These are phyloP conservation scores for Axis porcinus DNA, from an alignment of 2,113 vertebrate genomes.

Conservation along the genomic window DNA sequence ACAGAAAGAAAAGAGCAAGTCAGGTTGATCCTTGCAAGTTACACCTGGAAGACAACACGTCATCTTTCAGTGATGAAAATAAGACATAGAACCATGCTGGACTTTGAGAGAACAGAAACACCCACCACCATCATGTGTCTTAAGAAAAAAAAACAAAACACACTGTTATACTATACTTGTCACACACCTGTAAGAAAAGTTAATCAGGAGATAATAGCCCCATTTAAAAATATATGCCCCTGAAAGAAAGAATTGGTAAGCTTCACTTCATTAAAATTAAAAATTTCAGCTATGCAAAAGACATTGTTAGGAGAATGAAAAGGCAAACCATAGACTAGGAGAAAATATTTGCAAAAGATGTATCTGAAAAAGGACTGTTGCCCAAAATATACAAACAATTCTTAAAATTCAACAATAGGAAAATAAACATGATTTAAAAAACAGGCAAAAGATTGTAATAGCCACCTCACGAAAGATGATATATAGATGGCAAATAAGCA, in stretches of 20 bases:
- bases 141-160: background rate
- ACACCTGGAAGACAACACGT: background rate
- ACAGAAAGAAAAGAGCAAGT: background rate
- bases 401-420: background rate
- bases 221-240: background rate
- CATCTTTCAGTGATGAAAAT: background rate
- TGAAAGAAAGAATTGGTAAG: background rate
- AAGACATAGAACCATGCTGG: background rate
- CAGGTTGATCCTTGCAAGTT: background rate
- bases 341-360: background rate
- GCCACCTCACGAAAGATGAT: background rate
- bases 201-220: background rate
- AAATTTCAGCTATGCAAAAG: background rate
- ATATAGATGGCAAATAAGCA: background rate
- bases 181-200: background rate
- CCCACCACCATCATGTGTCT: background rate
- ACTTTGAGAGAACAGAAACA: background rate
- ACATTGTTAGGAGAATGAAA: background rate
- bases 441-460: background rate
- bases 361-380: background rate
- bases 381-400: background rate
- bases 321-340: background rate
- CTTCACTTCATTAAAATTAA: background rate
- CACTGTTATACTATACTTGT: background rate
- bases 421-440: background rate